Percentiles rank a stretch among this genome's conserved stretches.
Conservation (phyloP, 53 echinoderm and acorn worm species). For the Luidia sarsii region DNA sequence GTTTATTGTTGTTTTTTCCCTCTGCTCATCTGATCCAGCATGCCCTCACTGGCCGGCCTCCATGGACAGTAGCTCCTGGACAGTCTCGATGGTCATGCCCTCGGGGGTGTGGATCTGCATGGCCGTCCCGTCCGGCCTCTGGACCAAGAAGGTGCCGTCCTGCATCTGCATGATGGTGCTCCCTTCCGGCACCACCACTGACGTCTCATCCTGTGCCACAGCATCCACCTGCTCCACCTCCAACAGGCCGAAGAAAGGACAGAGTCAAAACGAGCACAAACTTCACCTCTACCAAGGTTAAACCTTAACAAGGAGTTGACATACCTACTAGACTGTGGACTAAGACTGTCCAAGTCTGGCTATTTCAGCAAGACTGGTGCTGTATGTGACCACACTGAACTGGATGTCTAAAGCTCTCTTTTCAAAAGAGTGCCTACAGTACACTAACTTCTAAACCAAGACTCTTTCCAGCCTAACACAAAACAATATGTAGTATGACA, state of each 20-base stretch:
- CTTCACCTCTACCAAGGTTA: background rate
- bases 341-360: too few relatives aligned
- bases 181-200: slow-evolving; percentile 71
- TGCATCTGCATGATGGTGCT: slow-evolving; percentile 93
- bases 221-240: background rate
- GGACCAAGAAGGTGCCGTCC: slow-evolving; percentile 89
- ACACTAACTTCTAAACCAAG: too few relatives aligned
- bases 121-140: slow-evolving; percentile 95
- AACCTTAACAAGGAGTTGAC: background rate
- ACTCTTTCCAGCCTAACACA: too few relatives aligned
- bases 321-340: background rate
- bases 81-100: slow-evolving; percentile 95
- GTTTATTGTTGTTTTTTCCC: background rate
- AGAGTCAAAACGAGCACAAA: background rate
- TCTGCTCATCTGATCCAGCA: too few relatives aligned
- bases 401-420: too few relatives aligned
- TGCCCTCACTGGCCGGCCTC: slow-evolving; percentile 69
- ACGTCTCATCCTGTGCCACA: slow-evolving; percentile 20
- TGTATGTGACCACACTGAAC: too few relatives aligned
- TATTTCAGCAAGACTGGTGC: background rate
- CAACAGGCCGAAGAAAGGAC: background rate
- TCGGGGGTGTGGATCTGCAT: slow-evolving; percentile 96
- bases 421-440: too few relatives aligned
- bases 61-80: slow-evolving; percentile 88
- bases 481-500: too few relatives aligned